Conservation (phyloP, 2,113 vertebrate species). For the Globicephala melas region DNA sequence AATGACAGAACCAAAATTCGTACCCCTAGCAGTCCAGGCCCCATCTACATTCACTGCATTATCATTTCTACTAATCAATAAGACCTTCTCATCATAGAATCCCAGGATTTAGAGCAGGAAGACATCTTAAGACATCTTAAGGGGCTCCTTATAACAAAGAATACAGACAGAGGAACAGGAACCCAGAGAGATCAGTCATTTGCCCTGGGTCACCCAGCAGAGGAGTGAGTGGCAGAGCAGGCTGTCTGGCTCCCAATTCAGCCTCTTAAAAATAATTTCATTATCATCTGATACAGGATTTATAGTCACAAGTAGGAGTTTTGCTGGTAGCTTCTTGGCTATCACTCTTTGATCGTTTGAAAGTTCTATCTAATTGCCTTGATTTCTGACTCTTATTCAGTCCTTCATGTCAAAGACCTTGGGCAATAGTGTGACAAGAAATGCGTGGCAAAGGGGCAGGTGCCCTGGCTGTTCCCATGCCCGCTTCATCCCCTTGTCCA, state of each 20-base stretch:
- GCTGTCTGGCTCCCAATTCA: background rate
- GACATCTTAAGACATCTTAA: background rate
- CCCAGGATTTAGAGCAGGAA: background rate
- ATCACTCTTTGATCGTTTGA: background rate
- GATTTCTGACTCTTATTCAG: background rate
- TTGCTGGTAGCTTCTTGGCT: background rate
- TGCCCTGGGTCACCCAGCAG: background rate
- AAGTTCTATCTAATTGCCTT: background rate
- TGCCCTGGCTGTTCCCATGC: background rate
- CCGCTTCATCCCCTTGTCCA: no score
- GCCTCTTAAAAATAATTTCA: background rate
- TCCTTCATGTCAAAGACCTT: background rate
- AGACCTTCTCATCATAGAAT: background rate
- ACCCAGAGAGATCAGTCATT: background rate
- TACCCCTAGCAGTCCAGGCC: background rate
- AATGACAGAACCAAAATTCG: background rate
- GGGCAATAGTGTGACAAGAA: background rate
- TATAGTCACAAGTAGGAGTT: background rate
- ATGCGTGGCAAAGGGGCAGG: background rate
- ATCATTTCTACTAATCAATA: background rate
- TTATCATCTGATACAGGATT: background rate
- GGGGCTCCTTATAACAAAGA: background rate
- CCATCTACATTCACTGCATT: background rate
- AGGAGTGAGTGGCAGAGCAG: background rate
- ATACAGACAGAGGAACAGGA: accelerated